Evolutionary conservation across 2,888 invertebrate genomes (phyloP).

Genomic region (Spisula subtruncata): DNA sequence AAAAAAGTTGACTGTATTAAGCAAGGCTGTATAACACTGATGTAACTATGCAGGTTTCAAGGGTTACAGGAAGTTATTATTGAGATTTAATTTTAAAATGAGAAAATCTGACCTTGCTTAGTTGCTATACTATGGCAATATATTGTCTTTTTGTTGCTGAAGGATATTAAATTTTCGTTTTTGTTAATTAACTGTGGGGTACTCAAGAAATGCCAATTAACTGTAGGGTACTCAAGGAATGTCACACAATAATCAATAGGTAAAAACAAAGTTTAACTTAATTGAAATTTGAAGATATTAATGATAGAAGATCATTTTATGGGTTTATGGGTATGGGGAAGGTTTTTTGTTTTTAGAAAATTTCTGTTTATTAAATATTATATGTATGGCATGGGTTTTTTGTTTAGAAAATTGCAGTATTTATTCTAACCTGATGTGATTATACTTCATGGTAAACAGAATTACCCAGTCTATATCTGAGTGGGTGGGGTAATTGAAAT

Average conservation of each 20-base stretch:
- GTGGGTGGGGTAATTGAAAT: conserved; percentile 13
- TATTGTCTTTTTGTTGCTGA: neutral
- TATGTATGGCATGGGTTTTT: neutral
- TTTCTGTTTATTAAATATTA: no score
- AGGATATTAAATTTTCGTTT: neutral
- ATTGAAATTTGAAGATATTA: neutral
- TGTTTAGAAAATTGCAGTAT: neutral
- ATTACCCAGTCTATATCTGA: neutral
- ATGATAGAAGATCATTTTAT: neutral
- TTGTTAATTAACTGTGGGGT: neutral
- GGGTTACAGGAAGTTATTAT: neutral
- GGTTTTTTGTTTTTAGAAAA: no score
- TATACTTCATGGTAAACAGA: neutral
- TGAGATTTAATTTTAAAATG: neutral
- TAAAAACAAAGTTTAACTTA: neutral
- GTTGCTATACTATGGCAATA: neutral
- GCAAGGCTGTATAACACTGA: neutral
- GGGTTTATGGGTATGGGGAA: neutral
- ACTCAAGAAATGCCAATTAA: neutral
- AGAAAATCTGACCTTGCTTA: neutral
- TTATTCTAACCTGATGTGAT: neutral
- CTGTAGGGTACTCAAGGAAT: neutral
- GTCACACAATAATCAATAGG: neutral
- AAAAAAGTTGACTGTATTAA: no score
- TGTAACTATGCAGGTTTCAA: neutral